These are phyloP conservation scores for Sebastes wilsoni DNA, from an alignment of 2,797 vertebrate species.

Conservation along the genomic window DNA sequence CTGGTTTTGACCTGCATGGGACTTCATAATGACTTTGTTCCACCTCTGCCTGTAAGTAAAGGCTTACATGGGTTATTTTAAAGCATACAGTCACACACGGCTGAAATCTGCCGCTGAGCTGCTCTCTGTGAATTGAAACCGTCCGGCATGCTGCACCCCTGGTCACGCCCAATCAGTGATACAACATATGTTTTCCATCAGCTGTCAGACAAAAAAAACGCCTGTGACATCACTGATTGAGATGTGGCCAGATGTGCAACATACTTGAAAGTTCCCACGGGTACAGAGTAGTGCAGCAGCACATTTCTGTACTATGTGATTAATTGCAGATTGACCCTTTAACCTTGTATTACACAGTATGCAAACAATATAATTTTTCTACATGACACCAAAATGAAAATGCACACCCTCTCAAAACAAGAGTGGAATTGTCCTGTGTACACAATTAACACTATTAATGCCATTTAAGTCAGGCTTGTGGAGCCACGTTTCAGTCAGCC, in stretches of 20 bases:
- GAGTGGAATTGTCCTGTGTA: background rate
- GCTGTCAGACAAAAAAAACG: background rate
- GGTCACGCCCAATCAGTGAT: background rate
- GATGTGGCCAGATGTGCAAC: background rate
- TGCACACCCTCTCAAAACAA: background rate
- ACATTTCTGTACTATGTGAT: background rate
- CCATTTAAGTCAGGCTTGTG: background rate
- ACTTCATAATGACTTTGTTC: background rate
- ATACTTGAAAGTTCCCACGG: background rate
- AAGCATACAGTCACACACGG: background rate
- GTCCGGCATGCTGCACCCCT: no score
- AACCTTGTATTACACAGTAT: background rate
- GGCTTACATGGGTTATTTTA: background rate
- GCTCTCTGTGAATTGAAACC: background rate
- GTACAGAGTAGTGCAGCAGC: background rate
- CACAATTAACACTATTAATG: background rate
- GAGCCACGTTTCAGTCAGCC: background rate
- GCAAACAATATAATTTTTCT: background rate
- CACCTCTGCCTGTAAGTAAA: background rate
- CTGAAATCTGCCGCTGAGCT: background rate
- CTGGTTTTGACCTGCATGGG: background rate
- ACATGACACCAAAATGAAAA: background rate
- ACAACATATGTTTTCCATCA: background rate
- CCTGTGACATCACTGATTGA: background rate
- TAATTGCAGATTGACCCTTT: background rate